Conservation (phyloP, 1,140 invertebrate species). For the Drosophila miranda region DNA sequence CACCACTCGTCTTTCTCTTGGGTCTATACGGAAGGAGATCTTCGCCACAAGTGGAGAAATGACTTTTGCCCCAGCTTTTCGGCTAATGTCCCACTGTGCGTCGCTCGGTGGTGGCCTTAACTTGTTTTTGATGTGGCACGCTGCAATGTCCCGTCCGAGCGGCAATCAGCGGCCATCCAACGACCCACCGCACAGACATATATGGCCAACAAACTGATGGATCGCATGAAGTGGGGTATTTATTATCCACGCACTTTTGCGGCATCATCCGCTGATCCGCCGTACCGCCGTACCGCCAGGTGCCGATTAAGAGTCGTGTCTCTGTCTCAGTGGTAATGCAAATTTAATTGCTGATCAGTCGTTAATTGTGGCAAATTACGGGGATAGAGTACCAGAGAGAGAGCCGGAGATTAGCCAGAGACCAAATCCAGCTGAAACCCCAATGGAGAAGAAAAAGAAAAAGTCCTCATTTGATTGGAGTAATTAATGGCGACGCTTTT, state of each 20-base stretch:
- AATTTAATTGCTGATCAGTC: conserved; percentile 73
- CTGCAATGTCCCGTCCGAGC: conserved; percentile 6
- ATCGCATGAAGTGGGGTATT: conserved; percentile 34
- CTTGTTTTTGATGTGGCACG: conserved; percentile 67
- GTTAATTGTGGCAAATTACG: conserved; percentile 74
- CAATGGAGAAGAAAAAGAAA: conserved; percentile 30
- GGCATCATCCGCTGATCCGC: conserved; percentile 48
- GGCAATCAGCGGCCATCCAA: conserved; percentile 23
- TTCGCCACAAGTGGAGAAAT: too few species aligned
- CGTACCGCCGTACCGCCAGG: conserved; percentile 46
- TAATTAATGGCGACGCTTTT: conserved; percentile 71
- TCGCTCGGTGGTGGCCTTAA: conserved; percentile 56
- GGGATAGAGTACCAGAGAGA: too few species aligned
- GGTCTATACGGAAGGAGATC: too few species aligned
- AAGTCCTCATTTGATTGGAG: conserved; percentile 40
- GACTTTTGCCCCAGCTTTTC: too few species aligned
- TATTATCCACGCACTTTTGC: conserved; percentile 61
- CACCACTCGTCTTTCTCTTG: too few species aligned
- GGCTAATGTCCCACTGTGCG: too few species aligned
- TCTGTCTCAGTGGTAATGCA: conserved; percentile 50
- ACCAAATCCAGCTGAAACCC: not conserved
- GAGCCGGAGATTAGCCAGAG: not conserved
- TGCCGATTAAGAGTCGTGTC: conserved; percentile 43
- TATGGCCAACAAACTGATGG: conserved; percentile 27
- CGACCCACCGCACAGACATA: conserved; percentile 27